These are phyloP conservation scores for Pygoscelis antarcticus DNA, from an alignment of 2,113 vertebrate genomes.

Conservation along the genomic window DNA sequence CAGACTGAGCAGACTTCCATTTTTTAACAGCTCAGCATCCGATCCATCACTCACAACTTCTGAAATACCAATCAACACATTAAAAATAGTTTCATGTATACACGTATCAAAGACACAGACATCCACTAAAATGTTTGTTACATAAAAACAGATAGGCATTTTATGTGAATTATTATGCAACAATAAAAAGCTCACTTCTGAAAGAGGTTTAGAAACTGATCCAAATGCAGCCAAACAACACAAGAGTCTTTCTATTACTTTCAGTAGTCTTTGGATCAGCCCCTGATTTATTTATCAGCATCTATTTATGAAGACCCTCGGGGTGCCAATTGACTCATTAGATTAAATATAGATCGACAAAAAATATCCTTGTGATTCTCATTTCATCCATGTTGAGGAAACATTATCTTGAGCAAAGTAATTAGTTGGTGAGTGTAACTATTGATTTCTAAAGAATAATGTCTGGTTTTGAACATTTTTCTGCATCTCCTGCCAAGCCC, in stretches of 20 bases:
- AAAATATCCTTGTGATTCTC: background rate
- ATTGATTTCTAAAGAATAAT: background rate
- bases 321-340: background rate
- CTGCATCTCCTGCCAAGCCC: conserved; percentile 26
- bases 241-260: background rate
- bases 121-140: background rate
- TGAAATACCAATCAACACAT: background rate
- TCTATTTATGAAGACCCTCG: background rate
- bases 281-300: background rate
- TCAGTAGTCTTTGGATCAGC: background rate
- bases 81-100: background rate
- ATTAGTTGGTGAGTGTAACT: background rate
- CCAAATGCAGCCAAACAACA: background rate
- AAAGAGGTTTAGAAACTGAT: background rate
- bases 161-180: background rate
- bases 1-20: background rate
- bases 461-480: background rate
- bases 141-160: background rate
- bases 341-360: background rate
- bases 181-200: background rate
- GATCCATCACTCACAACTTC: background rate
- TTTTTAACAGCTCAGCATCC: background rate
- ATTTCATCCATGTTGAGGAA: background rate
- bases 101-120: background rate
- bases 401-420: background rate